Conservation (phyloP, 2,797 vertebrate species). For the Oreochromis grahami region DNA sequence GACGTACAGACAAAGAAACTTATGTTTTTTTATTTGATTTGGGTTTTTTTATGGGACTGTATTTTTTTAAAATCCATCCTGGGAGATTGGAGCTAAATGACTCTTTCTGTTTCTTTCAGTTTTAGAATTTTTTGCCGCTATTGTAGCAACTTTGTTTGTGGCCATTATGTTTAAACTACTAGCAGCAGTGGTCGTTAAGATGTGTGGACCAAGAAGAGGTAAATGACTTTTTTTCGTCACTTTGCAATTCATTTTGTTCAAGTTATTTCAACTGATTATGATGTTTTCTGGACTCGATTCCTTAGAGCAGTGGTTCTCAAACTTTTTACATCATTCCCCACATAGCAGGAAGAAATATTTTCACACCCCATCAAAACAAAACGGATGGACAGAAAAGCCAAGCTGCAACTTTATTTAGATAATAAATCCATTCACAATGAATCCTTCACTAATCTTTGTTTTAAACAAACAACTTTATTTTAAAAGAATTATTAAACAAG, state of each 20-base stretch:
- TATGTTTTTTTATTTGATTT: rapidly evolving
- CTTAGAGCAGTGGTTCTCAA: rapidly evolving
- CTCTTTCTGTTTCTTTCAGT: neutral
- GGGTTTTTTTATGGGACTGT: rapidly evolving
- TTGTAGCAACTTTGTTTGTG: neutral
- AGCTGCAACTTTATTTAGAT: neutral
- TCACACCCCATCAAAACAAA: neutral
- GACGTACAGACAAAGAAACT: neutral
- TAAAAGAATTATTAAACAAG: too few species aligned
- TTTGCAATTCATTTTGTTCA: neutral
- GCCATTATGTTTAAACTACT: neutral
- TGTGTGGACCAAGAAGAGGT: neutral
- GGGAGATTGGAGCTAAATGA: neutral
- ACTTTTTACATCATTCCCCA: neutral
- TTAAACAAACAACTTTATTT: neutral
- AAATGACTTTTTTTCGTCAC: rapidly evolving
- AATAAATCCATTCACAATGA: rapidly evolving
- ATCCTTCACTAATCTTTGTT: neutral
- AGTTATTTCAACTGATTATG: neutral
- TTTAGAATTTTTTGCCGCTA: neutral
- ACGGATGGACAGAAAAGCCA: neutral
- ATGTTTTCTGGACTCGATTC: rapidly evolving
- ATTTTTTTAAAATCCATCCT: neutral
- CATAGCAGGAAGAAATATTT: rapidly evolving
- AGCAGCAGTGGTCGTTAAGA: neutral